Conservation (phyloP, 2,113 vertebrate genomes). For the Lontra canadensis region DNA sequence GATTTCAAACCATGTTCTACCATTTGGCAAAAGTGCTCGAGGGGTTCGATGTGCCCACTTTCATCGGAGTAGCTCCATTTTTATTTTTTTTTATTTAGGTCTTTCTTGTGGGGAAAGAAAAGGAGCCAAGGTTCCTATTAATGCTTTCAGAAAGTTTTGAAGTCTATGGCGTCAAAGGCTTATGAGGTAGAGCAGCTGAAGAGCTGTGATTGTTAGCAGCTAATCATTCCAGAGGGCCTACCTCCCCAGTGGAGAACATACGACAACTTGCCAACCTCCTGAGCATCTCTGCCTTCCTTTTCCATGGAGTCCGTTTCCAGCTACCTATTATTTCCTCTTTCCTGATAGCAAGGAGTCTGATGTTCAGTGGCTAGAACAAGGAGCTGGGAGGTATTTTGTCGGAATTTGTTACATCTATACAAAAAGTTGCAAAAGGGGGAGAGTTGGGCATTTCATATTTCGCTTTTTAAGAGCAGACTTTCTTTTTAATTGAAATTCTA, state of each 20-base stretch:
- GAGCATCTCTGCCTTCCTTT: background rate
- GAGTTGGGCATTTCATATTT: background rate
- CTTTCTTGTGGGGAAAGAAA: constrained; percentile 18
- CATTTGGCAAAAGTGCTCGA: background rate
- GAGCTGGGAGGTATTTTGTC: background rate
- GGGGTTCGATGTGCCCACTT: background rate
- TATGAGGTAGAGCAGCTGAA: background rate
- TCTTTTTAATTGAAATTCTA: background rate
- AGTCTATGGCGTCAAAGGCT: background rate
- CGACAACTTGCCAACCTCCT: background rate
- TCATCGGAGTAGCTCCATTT: background rate
- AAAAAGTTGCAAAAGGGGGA: background rate
- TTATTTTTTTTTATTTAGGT: constrained; percentile 13
- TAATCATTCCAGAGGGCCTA: background rate
- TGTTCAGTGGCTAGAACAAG: background rate
- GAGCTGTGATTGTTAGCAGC: background rate
- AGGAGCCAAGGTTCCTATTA: background rate
- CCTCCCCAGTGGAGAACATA: background rate
- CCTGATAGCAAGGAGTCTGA: background rate
- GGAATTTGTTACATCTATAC: background rate
- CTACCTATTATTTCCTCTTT: background rate
- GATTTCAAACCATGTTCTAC: background rate
- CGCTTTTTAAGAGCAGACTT: background rate
- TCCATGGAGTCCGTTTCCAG: background rate
- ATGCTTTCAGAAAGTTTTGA: constrained; percentile 47